These are phyloP conservation scores for Caenorhabditis inopinata DNA, from an alignment of 1,140 invertebrate genomes.

Conservation along the genomic window DNA sequence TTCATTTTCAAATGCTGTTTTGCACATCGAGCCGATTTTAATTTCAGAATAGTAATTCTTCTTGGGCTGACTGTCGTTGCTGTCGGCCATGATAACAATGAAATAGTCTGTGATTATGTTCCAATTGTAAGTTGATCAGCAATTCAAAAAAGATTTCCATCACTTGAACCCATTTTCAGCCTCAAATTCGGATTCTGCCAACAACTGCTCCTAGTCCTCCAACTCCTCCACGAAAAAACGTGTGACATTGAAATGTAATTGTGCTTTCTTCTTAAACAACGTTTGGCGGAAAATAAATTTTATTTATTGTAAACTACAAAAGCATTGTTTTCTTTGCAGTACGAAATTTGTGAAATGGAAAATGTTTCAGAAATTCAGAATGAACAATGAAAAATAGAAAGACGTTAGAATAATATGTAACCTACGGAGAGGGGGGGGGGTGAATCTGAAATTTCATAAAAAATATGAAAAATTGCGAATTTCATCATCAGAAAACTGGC, in stretches of 20 bases:
- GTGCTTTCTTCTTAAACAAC: background rate
- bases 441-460: too few relatives aligned
- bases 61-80: slow-evolving; percentile 3
- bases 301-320: background rate
- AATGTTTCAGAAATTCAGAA: background rate
- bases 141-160: too few relatives aligned
- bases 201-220: background rate
- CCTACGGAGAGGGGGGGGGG: background rate
- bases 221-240: slow-evolving; percentile 14
- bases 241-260: background rate
- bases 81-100: slow-evolving; percentile 19
- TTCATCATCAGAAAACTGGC: background rate
- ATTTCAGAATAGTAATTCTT: slow-evolving; percentile 21
- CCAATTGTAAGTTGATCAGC: slow-evolving; percentile 26
- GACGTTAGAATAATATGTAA: slow-evolving; percentile 7
- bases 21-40: background rate
- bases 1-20: too few relatives aligned
- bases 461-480: background rate
- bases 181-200: slow-evolving; percentile 20
- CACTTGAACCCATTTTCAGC: background rate
- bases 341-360: too few relatives aligned
- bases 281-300: background rate
- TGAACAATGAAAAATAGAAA: background rate
- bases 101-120: slow-evolving; percentile 23
- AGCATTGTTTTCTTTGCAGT: background rate